Conservation (phyloP, 2,888 invertebrate genomes). For the Latheticus oryzae region DNA sequence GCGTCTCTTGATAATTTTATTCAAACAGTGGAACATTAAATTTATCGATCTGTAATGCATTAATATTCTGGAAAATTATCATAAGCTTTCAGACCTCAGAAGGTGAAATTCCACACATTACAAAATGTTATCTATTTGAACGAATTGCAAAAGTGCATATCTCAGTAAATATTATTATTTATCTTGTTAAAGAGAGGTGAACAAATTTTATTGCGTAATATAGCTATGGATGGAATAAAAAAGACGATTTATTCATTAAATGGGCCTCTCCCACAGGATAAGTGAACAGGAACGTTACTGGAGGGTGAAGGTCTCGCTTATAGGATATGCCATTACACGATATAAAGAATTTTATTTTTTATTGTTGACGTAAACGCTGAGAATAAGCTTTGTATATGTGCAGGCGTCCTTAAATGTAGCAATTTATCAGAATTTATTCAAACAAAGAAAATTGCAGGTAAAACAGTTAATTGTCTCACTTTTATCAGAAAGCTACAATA, state of each 20-base stretch:
- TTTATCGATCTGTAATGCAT: too few relatives aligned
- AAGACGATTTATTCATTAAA: slow-evolving; percentile 8
- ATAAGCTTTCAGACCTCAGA: too few relatives aligned
- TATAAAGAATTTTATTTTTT: slow-evolving; percentile 4
- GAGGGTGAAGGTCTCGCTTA: slow-evolving; percentile 3
- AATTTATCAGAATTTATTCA: too few relatives aligned
- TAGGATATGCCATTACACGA: slow-evolving; percentile 3
- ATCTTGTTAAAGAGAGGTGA: slow-evolving; percentile 8
- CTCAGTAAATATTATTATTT: slow-evolving; percentile 23
- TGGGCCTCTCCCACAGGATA: slow-evolving; percentile 13
- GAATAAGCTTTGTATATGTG: not conserved
- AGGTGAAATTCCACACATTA: slow-evolving; percentile 3
- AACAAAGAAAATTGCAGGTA: too few relatives aligned
- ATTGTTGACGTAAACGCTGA: slow-evolving; percentile 4
- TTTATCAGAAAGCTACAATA: too few relatives aligned
- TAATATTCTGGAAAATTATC: too few relatives aligned
- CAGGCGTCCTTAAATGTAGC: too few relatives aligned
- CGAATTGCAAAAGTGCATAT: slow-evolving; percentile 26
- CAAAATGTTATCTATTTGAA: slow-evolving; percentile 13
- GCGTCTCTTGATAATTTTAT: too few relatives aligned
- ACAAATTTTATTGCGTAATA: slow-evolving; percentile 14
- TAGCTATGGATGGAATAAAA: not conserved
- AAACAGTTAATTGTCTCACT: too few relatives aligned
- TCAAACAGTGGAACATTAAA: too few relatives aligned
- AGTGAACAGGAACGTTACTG: slow-evolving; percentile 5